These are phyloP conservation scores for Scomber scombrus DNA, from an alignment of 2,113 vertebrate genomes.

Conservation along the genomic window DNA sequence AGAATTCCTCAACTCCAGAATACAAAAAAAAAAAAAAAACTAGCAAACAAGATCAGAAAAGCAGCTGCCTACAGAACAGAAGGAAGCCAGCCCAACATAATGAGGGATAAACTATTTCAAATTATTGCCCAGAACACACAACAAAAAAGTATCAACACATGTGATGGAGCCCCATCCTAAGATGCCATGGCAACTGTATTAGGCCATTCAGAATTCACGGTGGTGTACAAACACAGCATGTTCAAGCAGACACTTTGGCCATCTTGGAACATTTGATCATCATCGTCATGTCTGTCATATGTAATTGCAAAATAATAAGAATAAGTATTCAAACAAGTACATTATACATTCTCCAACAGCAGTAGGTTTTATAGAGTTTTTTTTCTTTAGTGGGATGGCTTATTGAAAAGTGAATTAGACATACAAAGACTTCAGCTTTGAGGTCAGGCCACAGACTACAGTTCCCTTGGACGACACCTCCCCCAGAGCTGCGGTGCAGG, in stretches of 20 bases:
- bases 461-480: conserved; percentile 72
- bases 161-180: conserved; percentile 72
- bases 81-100: conserved; percentile 87
- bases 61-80: conserved; percentile 89
- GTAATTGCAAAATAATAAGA: conserved; percentile 63
- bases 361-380: conserved; percentile 68
- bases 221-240: conserved; percentile 45
- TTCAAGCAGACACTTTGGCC: conserved; percentile 67
- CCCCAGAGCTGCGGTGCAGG: conserved; percentile 68
- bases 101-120: conserved; percentile 68
- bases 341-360: conserved; percentile 85
- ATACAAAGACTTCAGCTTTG: conserved; percentile 65
- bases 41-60: conserved; percentile 83
- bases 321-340: conserved; percentile 79
- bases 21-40: conserved; percentile 63
- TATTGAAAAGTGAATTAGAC: conserved; percentile 70
- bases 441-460: conserved; percentile 63
- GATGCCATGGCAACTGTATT: conserved; percentile 49
- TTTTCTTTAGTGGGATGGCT: conserved; percentile 75
- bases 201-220: conserved; percentile 47
- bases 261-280: conserved; percentile 70
- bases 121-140: conserved; percentile 80
- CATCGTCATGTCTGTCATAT: conserved; percentile 69
- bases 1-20: conserved; percentile 74
- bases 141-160: conserved; percentile 72